Base-by-base conservation (phyloP, 2,888 invertebrate genomes). In the Spisula subtruncata region DNA sequence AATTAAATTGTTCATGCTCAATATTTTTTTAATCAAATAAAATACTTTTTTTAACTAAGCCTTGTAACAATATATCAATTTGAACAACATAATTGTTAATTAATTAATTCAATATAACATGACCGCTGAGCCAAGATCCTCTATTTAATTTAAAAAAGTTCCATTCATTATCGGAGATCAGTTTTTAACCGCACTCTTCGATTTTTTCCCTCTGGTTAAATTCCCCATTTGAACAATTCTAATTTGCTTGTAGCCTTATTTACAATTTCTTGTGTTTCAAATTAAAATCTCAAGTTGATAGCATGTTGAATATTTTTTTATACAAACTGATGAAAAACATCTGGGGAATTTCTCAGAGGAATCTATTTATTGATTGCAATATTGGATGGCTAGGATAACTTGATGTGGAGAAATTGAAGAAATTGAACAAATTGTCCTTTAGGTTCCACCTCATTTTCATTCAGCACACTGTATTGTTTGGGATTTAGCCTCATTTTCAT, bases 401-500 rank as follows among this genome's bases (percentile, higher is more conserved):
- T 75, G 16, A 75, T 75, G 75, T 25, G 35, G 14, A 35, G 75
- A 75, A 75, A 35, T n/a, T n/a, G n/a, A n/a, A n/a, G n/a, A n/a
- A n/a, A n/a, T n/a, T n/a, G n/a, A n/a, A n/a, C n/a, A n/a, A n/a
- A n/a, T 75, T 75, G 75, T 75, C 75, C 75, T 75, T 18, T 2
- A 16, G 32, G 75, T 32, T 16, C 75, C n/a, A n/a, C 60, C 75
- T 75, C 32, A 75, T 75, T 75, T 75, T 12, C 18, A 75, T 75
- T 75, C 75, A 75, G 12, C 12, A 14, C 18, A 1, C 16, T 75
- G 75, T 35, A 75, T 75, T 32, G 35, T 75, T 29, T 32, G 5
- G 75, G 32, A 75, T 75, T 75, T 32, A 75, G 25, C 60, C 75
- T 75, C 32, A 75, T 75, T 75, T 75, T 12, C 18, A 75, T 75